A percentile compares a stretch with the other conserved stretches of the same genome.
These are phyloP conservation scores for Leptothorax acervorum DNA, from an alignment of 2,888 invertebrate genomes.

Conservation along the genomic window DNA sequence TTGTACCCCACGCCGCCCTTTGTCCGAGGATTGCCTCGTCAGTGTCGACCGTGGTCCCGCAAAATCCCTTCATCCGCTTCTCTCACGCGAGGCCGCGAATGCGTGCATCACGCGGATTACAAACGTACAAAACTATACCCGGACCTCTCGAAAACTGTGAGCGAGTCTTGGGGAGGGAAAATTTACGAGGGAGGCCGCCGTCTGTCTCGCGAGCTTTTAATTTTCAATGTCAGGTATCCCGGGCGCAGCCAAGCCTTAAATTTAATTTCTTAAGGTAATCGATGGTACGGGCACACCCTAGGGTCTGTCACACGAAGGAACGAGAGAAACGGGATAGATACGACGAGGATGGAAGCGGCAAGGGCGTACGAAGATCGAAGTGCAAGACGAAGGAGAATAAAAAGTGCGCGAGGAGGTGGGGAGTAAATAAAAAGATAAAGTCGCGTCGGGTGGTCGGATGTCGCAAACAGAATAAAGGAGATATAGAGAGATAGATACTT, in stretches of 20 bases:
- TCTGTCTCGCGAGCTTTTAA: background rate
- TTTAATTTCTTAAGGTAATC: constrained; percentile 41
- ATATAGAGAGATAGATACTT: background rate
- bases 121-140: background rate
- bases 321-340: background rate
- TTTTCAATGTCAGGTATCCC: constrained; percentile 2
- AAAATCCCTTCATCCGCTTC: constrained; percentile 55
- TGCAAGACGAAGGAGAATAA: background rate
- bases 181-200: background rate
- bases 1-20: constrained; percentile 9
- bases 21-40: constrained; percentile 51
- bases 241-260: background rate
- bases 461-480: background rate
- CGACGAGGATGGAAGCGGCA: background rate
- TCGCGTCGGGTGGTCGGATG: background rate
- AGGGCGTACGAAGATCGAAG: background rate
- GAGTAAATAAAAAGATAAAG: constrained; percentile 16
- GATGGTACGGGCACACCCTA: constrained; percentile 20
- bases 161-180: background rate
- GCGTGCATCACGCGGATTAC: background rate
- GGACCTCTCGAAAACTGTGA: background rate
- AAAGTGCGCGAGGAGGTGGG: background rate
- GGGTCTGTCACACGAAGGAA: constrained; percentile 10
- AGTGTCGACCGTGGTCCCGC: background rate
- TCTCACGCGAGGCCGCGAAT: constrained; percentile 35